These are phyloP conservation scores for Nemapogon koenigi DNA, from an alignment of 2,888 invertebrate genomes.

Conservation along the genomic window DNA sequence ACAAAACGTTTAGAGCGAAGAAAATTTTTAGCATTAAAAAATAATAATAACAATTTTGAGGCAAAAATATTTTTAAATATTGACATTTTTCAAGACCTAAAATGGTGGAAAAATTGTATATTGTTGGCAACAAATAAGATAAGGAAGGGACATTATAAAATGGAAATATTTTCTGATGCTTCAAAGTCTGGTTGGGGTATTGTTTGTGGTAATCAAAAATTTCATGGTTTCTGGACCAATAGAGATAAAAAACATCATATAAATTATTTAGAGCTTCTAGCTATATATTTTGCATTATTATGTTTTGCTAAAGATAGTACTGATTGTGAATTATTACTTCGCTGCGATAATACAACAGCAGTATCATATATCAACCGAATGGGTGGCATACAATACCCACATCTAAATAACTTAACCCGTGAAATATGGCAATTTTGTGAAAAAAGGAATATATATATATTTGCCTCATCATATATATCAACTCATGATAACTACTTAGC, in stretches of 20 bases:
- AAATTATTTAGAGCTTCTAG: slow-evolving; percentile 5
- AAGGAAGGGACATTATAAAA: not conserved
- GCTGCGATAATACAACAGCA: slow-evolving; percentile 3
- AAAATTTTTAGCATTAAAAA: not conserved
- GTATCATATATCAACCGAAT: not conserved
- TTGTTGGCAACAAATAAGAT: slow-evolving; percentile 1
- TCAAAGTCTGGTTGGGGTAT: slow-evolving; percentile 9
- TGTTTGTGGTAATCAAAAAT: slow-evolving; percentile 4
- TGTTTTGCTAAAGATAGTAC: slow-evolving; percentile 7
- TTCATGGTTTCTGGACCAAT: slow-evolving; percentile 8
- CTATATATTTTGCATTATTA: slow-evolving; percentile 6
- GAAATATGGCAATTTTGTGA: not conserved
- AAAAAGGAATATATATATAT: not conserved
- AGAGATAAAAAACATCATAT: slow-evolving; percentile 4
- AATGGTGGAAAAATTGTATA: slow-evolving; percentile 3
- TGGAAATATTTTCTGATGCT: slow-evolving; percentile 8
- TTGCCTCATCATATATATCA: slow-evolving; percentile 12
- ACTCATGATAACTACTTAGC: slow-evolving; percentile 13
- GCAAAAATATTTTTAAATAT: slow-evolving; percentile 1
- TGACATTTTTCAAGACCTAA: not conserved
- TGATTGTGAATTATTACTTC: slow-evolving; percentile 12
- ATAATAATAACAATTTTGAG: slow-evolving; percentile 1
- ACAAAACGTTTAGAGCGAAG: not conserved
- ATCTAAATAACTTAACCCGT: not conserved
- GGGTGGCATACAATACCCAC: not conserved